phyloP scores from a whole-genome alignment of 2,888 invertebrate species.

The Plebejus melissa region DNA sequence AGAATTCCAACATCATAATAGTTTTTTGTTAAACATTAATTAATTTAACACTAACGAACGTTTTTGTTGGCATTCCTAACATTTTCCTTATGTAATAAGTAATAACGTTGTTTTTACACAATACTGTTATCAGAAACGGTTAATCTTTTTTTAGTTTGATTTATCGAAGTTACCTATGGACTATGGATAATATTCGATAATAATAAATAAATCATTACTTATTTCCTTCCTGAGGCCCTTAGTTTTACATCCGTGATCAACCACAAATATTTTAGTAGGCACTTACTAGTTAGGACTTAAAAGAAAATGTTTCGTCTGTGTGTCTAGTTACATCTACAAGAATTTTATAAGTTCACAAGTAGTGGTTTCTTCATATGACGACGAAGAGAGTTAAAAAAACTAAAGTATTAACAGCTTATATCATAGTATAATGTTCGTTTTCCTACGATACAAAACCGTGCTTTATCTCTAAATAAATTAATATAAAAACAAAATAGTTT shows the following conservation, averaged over 20 bases:
- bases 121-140: neutral
- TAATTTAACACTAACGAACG: neutral
- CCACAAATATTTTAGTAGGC: neutral
- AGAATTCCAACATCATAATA: neutral
- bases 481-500: too few relatives aligned
- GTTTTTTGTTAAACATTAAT: neutral
- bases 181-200: neutral
- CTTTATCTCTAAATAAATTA: too few relatives aligned
- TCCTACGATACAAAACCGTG: too few relatives aligned
- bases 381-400: too few relatives aligned
- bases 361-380: too few relatives aligned
- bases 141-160: neutral
- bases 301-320: too few relatives aligned
- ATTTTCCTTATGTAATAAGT: conserved; percentile 6
- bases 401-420: too few relatives aligned
- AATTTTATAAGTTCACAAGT: too few relatives aligned
- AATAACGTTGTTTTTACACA: conserved; percentile 4
- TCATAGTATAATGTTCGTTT: too few relatives aligned
- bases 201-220: neutral
- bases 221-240: neutral
- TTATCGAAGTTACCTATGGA: neutral
- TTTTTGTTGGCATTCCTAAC: neutral
- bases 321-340: too few relatives aligned
- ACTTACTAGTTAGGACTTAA: too few relatives aligned
- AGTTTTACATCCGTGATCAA: neutral